A percentile compares a stretch with the other conserved stretches of the same genome.
Evolutionary conservation across 2,888 invertebrate species (phyloP).

Genomic region (Hydraecia micacea): DNA sequence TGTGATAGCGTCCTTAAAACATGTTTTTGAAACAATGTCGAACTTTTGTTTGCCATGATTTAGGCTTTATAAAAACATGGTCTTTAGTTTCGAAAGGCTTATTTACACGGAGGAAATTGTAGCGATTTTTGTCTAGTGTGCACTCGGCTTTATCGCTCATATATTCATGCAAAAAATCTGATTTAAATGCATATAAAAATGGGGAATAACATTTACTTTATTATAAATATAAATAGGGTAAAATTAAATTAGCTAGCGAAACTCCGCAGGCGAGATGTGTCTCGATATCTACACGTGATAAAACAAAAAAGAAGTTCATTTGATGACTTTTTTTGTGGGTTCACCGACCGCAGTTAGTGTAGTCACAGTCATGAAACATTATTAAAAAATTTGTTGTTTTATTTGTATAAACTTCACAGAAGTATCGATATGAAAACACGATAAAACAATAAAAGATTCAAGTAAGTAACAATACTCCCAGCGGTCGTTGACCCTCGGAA

Average conservation of each 20-base stretch:
- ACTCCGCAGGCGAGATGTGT: neutral
- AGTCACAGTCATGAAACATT: too few species aligned
- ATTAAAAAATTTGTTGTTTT: neutral
- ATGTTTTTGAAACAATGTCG: neutral
- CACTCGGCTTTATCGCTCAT: neutral
- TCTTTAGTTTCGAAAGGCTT: neutral
- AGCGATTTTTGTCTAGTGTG: neutral
- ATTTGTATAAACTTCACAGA: neutral
- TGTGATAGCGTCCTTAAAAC: too few species aligned
- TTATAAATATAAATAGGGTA: slow-evolving; percentile 3
- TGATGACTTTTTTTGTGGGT: neutral
- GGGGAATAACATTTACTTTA: neutral
- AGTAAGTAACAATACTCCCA: neutral
- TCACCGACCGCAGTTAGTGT: too few species aligned
- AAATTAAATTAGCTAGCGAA: neutral
- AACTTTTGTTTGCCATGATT: neutral
- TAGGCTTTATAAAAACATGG: neutral
- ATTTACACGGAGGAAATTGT: neutral
- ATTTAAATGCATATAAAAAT: neutral
- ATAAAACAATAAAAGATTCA: neutral
- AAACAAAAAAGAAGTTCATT: neutral
- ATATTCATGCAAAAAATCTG: neutral
- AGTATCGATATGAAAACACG: neutral
- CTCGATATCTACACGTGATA: neutral
- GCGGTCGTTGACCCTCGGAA: neutral